Evolutionary conservation across 1,140 invertebrate species (phyloP).

Genomic region (Bacillus rossius): DNA sequence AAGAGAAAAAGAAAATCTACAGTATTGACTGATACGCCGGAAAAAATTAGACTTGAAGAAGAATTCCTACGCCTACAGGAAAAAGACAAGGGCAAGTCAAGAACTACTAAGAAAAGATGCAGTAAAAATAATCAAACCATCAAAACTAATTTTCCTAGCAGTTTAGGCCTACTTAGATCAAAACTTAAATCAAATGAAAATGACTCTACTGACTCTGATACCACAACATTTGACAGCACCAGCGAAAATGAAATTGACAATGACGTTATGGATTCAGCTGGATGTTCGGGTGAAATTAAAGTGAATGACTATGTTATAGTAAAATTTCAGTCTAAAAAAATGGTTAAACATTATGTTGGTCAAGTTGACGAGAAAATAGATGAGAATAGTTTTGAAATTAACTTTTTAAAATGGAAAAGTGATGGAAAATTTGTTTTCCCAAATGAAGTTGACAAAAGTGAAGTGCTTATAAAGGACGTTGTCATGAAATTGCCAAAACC

Average conservation of each 20-base stretch:
- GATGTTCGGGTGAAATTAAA: neutral
- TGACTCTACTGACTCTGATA: neutral
- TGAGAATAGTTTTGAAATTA: too few relatives aligned
- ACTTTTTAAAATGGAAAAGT: too few relatives aligned
- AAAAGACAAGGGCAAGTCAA: neutral
- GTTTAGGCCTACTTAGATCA: neutral
- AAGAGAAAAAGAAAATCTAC: neutral
- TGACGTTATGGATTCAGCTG: neutral
- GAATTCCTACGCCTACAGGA: neutral
- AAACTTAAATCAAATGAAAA: neutral
- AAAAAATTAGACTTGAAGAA: neutral
- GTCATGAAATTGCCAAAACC: too few relatives aligned
- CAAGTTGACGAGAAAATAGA: too few relatives aligned
- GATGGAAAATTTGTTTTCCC: too few relatives aligned
- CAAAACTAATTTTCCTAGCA: neutral
- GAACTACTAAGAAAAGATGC: neutral
- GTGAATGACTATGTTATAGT: neutral
- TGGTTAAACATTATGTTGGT: neutral
- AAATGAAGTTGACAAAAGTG: too few relatives aligned
- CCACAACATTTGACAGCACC: neutral
- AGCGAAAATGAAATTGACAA: neutral
- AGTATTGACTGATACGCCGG: constrained; percentile 2
- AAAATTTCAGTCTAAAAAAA: neutral
- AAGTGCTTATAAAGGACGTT: too few relatives aligned
- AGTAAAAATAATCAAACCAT: neutral